Base-by-base conservation (phyloP, 2,113 vertebrate species). In the Erythrocercus mccallii region DNA sequence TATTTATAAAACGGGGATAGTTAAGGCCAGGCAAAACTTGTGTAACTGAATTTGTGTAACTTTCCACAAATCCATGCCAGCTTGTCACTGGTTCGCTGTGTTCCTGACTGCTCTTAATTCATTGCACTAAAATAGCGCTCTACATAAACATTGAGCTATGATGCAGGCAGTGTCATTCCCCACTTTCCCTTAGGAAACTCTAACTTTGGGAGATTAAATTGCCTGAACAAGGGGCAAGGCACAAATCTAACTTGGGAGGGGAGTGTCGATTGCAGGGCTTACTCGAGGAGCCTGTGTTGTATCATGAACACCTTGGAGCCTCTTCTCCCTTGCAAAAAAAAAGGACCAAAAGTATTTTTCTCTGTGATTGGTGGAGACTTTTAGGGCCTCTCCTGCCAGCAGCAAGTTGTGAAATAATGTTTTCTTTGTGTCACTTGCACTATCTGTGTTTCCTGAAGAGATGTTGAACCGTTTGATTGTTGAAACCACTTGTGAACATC, bases 1-100 rank as follows among this genome's bases (percentile, higher is more conserved):
- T 95, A 90, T 95, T 96, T 96, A 94, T 96, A 96, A 97, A 95
- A 96, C 14, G 30, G 71, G 93, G 74, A 96, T 92, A 92, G 88
- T 88, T 94, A 81, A 95, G 89, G 94, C 73, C 84, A 86, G 92
- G 94, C 93, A 66, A 91, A 95, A 96, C 95, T 94, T 94, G 92
- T 96, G 91, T 95, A 96, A 97, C 95, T 87, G 81, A 96, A 91
- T 97, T 97, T 97, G 93, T 97, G 95, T 94, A 96, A 96, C 95
- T 96, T 96, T 96, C 96, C 95, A 95, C 90, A 86, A 93, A 96
- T 95, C 94, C 93, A 30, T 96, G 95, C 95, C 96, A 96, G 90
- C 95, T 94, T 94, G 94, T 95, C 94, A 93, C 95, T 24, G 48
- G 90, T 81, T 95, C 74, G 3, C 90, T 70, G 81, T 94, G 93